Base-by-base conservation (phyloP, 2,888 invertebrate genomes). In the Hoplodrina ambigua region DNA sequence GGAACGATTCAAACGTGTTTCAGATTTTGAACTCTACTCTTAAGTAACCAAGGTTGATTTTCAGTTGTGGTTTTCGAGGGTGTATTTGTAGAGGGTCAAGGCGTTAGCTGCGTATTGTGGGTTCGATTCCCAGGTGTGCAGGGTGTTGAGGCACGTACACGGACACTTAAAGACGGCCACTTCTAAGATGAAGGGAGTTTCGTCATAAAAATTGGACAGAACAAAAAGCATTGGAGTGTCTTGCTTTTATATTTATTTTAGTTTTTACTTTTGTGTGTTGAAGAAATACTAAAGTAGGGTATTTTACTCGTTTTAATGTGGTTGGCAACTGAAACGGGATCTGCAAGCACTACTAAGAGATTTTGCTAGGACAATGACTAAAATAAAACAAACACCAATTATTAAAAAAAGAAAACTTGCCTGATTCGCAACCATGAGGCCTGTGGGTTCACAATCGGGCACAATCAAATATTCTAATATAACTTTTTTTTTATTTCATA, bases 51-150 rank as follows among this genome's bases (percentile, higher is more conserved):
- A 69, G 87, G 88, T 86, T 62, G 67, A 60, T 81, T 89, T 90
- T 89, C 33, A 70, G 8, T 56, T 84, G 78, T 37, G 15, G 44
- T 58, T 60, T 71, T 65, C 59, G 52, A 37, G 74, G 77, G 72
- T 87, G 80, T 86, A 69, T 89, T 88, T 88, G 76, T 73, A 75
- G 88, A 87, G 95, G 94, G 94, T 94, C 94, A 94, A 91, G 88
- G 90, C 92, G 93, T 92, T 92, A 93, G 94, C 90, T 89, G 87
- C 91, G 92, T 92, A 92, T 94, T 94, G 95, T 89, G 93, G 93
- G 92, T 96, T 96, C 93, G 94, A 96, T 95, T 96, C 96, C 96
- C 96, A 96, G 96, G 96, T 95, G 96, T 91, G 89, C 90, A 87
- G 90, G 91, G 93, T 90, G 94, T 92, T 86, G 91, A 87, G 89